These are phyloP conservation scores for Apostichopus leukothele DNA, from an alignment of 53 echinoderm and acorn worm species.

Conservation along the genomic window DNA sequence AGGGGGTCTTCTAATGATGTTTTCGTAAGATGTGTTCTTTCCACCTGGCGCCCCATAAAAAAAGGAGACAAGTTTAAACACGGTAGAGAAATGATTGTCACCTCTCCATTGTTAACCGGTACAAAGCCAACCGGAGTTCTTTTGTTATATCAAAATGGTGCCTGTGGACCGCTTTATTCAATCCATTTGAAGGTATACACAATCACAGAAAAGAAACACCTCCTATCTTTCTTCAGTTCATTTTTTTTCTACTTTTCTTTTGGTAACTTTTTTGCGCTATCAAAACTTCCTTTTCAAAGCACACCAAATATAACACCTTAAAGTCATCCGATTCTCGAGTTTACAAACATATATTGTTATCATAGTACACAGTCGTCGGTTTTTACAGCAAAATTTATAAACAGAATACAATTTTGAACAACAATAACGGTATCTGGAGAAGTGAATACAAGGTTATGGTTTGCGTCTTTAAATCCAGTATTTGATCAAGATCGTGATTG, in stretches of 20 bases:
- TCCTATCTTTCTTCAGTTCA: background rate
- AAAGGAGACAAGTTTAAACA: slow-evolving; percentile 35
- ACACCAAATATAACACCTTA: slow-evolving; percentile 43
- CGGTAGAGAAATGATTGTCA: background rate
- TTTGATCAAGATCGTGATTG: slow-evolving; percentile 28
- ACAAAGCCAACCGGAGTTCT: slow-evolving; percentile 43
- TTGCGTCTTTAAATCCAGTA: background rate
- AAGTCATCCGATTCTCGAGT: slow-evolving; percentile 24
- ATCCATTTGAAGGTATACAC: background rate
- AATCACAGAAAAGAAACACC: slow-evolving; percentile 12
- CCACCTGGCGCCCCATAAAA: slow-evolving; percentile 37
- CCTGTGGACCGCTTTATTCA: slow-evolving; percentile 2
- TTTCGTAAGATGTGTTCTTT: slow-evolving; percentile 16
- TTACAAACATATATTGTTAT: slow-evolving; percentile 45
- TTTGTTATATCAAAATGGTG: slow-evolving; percentile 15
- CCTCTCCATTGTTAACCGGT: slow-evolving; percentile 26
- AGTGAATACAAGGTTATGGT: slow-evolving; percentile 27
- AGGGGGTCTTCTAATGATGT: slow-evolving; percentile 27
- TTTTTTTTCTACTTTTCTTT: background rate
- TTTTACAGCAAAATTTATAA: slow-evolving; percentile 48
- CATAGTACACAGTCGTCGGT: slow-evolving; percentile 11
- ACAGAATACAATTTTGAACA: slow-evolving; percentile 26
- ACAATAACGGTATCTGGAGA: background rate
- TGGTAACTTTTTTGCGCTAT: slow-evolving; percentile 36
- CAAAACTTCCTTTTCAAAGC: slow-evolving; percentile 35